These are phyloP conservation scores for Melinaea menophilus DNA, from an alignment of 2,888 invertebrate genomes.

Conservation along the genomic window DNA sequence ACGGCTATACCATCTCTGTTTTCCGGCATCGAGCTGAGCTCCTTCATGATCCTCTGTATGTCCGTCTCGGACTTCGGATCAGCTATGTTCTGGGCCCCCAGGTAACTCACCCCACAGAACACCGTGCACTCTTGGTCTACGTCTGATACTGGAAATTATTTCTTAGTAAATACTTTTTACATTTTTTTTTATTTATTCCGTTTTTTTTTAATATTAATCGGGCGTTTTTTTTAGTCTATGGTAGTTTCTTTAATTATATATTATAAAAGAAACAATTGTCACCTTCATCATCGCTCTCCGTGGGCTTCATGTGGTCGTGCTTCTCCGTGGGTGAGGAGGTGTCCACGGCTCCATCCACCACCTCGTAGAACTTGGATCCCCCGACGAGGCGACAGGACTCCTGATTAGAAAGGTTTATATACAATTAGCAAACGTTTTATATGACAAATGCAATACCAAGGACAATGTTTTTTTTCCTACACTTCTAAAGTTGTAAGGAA, in stretches of 20 bases:
- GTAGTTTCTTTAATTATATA: not conserved
- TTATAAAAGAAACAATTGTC: conserved; percentile 24
- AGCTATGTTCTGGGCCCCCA: conserved; percentile 94
- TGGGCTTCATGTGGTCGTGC: conserved; percentile 87
- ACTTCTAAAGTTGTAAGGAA: no score
- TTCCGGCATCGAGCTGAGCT: conserved; percentile 88
- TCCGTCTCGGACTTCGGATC: conserved; percentile 95
- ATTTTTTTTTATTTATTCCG: no score
- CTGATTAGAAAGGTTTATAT: conserved; percentile 47
- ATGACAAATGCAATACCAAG: no score
- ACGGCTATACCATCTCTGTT: conserved; percentile 89
- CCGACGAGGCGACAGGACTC: conserved; percentile 71
- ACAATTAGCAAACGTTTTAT: conserved; percentile 32
- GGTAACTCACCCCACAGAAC: conserved; percentile 94
- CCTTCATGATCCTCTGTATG: conserved; percentile 95
- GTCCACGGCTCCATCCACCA: conserved; percentile 56
- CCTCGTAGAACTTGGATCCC: conserved; percentile 73
- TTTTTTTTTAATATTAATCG: no score
- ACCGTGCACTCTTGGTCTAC: conserved; percentile 93
- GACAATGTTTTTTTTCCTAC: no score
- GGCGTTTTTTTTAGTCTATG: no score
- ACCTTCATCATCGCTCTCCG: conserved; percentile 87
- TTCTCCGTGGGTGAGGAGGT: conserved; percentile 80
- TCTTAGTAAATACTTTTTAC: not conserved
- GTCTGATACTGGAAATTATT: conserved; percentile 80